Evolutionary conservation across 2,797 vertebrate species (phyloP), one percentile per base, ranked within the genome.

Genomic region (Margarornis squamiger): DNA sequence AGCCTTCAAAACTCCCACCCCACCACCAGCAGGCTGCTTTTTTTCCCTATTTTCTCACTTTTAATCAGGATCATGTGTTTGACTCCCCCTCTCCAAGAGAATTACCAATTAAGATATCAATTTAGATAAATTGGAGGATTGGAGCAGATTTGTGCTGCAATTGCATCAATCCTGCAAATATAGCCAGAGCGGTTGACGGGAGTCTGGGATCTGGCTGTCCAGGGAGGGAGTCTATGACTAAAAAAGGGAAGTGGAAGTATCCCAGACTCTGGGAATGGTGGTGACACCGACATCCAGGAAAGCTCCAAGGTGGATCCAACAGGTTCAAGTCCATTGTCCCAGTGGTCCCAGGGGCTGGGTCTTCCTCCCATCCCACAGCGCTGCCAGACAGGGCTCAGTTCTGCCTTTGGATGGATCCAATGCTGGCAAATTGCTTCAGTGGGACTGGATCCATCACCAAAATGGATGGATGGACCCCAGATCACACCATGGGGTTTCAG

Each of bases 401-500:
- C 30, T 0, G 2, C 49, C 68, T 22, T 43, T 7, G 36, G 23
- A 15, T 4, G 12, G 52, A 65, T 32, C 75, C 12, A 0, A 3
- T 4, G 8, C 20, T 21, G 5, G 46, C 23, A 49, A 24, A 61
- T 18, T 6, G 9, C 43, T 26, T 16, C 6, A 2, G 62, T 11
- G 2, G 32, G n/a, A 46, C 22, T 1, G 6, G 65, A 26, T 14
- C 46, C 58, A 4, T 1, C 43, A 3, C 38, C 14, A 1, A 2
- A 14, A 17, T 0, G 6, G 19, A 52, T 0, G 3, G 38, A 45
- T 5, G 3, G 55, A 62, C 4, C 65, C 15, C 38, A 67, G 8
- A 61, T 2, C 16, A 38, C 59, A 6, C 4, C 14, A 0, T 0
- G 3, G 36, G 48, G 22, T 0, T 10, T 0, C 0, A 10, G 57